Base-by-base conservation (phyloP, 2,888 invertebrate species). In the Steinernema carpocapsae region DNA sequence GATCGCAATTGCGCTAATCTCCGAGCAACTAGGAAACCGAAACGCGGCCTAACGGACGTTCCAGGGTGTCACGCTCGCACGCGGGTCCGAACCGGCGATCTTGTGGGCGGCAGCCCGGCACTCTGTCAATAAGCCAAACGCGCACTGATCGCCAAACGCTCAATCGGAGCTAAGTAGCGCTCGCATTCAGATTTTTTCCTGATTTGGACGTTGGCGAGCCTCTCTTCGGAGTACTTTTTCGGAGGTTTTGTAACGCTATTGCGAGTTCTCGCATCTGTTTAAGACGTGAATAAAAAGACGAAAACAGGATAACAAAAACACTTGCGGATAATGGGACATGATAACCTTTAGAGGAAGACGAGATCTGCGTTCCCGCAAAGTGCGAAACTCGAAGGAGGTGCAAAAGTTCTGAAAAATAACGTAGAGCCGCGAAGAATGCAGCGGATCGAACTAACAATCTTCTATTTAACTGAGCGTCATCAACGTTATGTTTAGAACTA, bases 11-110 rank as follows among this genome's bases (percentile, higher is more conserved):
- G 64, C 64, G 32, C 32, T 64, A 32, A 26, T 64, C 37, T 64
- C 19, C 64, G 64, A 64, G 64, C 64, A 12, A 24, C 22, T 17
- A 64, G 64, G 32, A 64, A 64, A 64, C 64, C 64, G 64, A 32
- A 64, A 17, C 64, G 64, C 64, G 32, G 64, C 1, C 29, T 26
- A n/a, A 26, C 32, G 32, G 29, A 26, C 64, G 64, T 29, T 4
- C 29, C 64, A 29, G 64, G 64, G 64, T 26, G 24, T 32, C 32
- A 22, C 10, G 64, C 64, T 64, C 64, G 64, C 64, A n/a, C 29
- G 26, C 29, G 64, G 64, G 4, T 1, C 32, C 64, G 64, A 64
- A 64, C 64, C 64, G 6, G 26, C 64, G 37, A 12, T 32, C 4
- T 2, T 64, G 32, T 17, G 6, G 2, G 64, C 19, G 64, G 64